phyloP scores from a whole-genome alignment of 2,113 vertebrate species.

The Phalacrocorax brasilianus region DNA sequence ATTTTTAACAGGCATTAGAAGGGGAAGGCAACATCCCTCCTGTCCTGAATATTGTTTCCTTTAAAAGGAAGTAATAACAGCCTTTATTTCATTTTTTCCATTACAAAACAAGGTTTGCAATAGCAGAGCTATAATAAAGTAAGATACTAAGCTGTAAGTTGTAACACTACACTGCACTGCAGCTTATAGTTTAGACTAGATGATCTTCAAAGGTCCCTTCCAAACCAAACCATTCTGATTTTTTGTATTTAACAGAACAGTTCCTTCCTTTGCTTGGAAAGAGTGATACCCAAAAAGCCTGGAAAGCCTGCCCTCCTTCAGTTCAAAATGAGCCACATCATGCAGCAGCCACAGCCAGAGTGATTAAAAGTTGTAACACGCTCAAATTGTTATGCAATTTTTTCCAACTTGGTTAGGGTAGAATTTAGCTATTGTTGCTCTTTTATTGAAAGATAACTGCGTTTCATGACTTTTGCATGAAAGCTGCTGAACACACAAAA shows the following conservation, averaged over 20 bases:
- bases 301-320: neutral
- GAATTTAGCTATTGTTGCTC: neutral
- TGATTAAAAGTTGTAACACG: neutral
- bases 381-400: neutral
- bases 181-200: neutral
- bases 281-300: neutral
- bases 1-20: neutral
- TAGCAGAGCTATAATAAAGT: neutral
- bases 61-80: neutral
- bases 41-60: neutral
- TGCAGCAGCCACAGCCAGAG: neutral
- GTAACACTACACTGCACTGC: neutral
- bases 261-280: neutral
- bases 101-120: neutral
- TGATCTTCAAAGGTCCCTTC: neutral
- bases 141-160: neutral
- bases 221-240: neutral
- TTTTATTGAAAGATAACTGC: neutral
- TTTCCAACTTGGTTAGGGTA: neutral
- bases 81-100: neutral
- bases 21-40: neutral
- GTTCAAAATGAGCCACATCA: neutral
- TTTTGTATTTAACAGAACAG: neutral
- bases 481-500: neutral
- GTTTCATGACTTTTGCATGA: neutral